Base-by-base conservation (phyloP, 2,797 vertebrate species). In the Phyllotis vaccarum region DNA sequence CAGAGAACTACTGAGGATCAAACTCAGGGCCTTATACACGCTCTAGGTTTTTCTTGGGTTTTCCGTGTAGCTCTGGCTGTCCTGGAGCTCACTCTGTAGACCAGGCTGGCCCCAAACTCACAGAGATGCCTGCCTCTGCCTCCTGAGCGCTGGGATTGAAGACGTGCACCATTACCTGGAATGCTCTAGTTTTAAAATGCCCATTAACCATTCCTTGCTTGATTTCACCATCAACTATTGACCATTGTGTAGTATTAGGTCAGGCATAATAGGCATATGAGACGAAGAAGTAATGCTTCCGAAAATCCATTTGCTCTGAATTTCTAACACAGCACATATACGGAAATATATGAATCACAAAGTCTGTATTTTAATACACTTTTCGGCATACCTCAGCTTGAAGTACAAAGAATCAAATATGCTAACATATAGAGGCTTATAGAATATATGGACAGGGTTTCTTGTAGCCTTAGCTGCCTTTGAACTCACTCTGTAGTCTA, bases 211-310 rank as follows among this genome's bases (percentile, higher is more conserved):
- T 16, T 60, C 46, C 52, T 88, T 94, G 87, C 56, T n/a, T 94
- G 49, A 94, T 78, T 96, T 95, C 66, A 94, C 34, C 58, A 90
- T 34, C 58, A 37, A 80, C 52, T 90, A 58, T 3, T 46, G 89
- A 56, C 19, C 31, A 87, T 21, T 79, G 58, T 87, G 43, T 89
- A 76, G 27, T 89, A 78, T 80, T 46, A 90, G 46, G 72, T 80
- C 54, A 90, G 46, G 72, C 19, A 79, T 27, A 86, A 49, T 1
- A 64, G 46, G 17, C 58, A 86, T 37, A 40, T 1, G 9, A 95
- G 37, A 37, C 75, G 81, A n/a, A 60, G 93, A 85, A 81, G 13
- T 37, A 64, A 79, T 54, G n/a, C 34, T 70, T 72, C 88, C 82
- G 92, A 81, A 70, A 46, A 9, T 27, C 80, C 31, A 82, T 37